Percentiles rank a stretch among this genome's conserved stretches.
Conservation (phyloP, 2,888 invertebrate species). For the Petrolisthes cinctipes region DNA sequence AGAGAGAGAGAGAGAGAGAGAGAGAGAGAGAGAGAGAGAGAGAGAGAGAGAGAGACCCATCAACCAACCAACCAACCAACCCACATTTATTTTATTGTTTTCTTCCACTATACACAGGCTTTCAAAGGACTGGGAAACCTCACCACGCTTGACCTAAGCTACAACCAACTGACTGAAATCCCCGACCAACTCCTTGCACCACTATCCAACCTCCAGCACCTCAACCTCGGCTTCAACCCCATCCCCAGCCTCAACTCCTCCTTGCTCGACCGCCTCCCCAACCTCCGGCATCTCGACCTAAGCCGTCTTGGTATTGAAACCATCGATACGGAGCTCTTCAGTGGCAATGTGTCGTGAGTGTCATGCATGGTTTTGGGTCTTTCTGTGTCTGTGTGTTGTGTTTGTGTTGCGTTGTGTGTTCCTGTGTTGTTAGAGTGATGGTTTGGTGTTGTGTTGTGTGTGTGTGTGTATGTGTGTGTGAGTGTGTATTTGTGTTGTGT, state of each 20-base stretch:
- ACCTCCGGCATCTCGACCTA: conserved; percentile 31
- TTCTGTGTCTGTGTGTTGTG: neutral
- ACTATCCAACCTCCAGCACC: conserved; percentile 2
- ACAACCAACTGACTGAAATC: neutral
- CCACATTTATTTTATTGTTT: neutral
- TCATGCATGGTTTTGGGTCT: neutral
- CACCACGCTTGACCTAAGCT: conserved; percentile 22
- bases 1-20: too few relatives aligned
- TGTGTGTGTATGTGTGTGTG: neutral
- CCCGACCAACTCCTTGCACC: neutral
- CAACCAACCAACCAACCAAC: neutral
- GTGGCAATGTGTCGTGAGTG: conserved; percentile 25
- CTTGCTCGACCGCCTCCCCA: conserved; percentile 2
- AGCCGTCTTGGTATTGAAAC: neutral
- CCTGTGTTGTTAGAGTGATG: too few relatives aligned
- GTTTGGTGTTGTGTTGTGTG: neutral
- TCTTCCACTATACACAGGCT: conserved; percentile 5
- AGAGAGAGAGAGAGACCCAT: too few relatives aligned
- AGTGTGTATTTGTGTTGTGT: too few relatives aligned
- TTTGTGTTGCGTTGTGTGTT: neutral
- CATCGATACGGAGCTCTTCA: conserved; percentile 3
- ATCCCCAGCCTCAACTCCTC: neutral
- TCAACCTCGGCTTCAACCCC: conserved; percentile 38
- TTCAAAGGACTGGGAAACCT: conserved; percentile 17
- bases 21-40: too few relatives aligned